Percentiles rank a stretch among this genome's conserved stretches.
phyloP scores from a whole-genome alignment of 2,797 vertebrate species.

The Chelon labrosus region DNA sequence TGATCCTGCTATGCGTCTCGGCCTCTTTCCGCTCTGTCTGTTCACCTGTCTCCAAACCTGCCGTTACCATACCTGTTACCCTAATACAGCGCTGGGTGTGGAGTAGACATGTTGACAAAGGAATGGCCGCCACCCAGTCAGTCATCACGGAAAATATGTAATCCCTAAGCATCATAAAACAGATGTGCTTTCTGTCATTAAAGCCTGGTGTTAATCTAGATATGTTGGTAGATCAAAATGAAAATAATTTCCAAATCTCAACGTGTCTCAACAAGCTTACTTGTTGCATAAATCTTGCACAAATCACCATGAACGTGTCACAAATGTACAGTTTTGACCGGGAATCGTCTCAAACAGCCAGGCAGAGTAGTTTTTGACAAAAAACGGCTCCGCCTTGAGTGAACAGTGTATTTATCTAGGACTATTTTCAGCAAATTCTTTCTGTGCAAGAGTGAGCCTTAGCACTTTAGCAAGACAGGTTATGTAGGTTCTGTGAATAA shows the following conservation, averaged over 20 bases:
- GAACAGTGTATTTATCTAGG: neutral
- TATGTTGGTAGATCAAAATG: neutral
- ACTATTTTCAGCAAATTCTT: neutral
- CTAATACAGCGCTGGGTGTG: conserved; percentile 67
- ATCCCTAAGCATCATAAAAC: conserved; percentile 41
- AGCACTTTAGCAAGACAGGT: neutral
- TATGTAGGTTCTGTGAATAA: neutral
- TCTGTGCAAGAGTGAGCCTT: neutral
- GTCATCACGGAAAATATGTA: conserved; percentile 65
- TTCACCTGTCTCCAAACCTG: conserved; percentile 36
- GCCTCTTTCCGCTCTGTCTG: conserved; percentile 42
- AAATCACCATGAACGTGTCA: neutral
- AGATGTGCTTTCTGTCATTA: conserved; percentile 24
- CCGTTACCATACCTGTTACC: conserved; percentile 65
- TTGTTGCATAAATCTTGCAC: too few relatives aligned
- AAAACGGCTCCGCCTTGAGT: too few relatives aligned
- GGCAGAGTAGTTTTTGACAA: neutral
- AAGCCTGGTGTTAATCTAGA: neutral
- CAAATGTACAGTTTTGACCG: neutral
- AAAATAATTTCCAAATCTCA: too few relatives aligned
- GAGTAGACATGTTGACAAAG: conserved; percentile 61
- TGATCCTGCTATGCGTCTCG: conserved; percentile 66
- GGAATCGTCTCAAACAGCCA: neutral
- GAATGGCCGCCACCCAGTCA: conserved; percentile 67
- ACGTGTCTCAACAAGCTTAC: too few relatives aligned